A percentile compares a stretch with the other conserved stretches of the same genome.
Conservation (phyloP, 2,888 invertebrate species). For the Diadromus collaris region DNA sequence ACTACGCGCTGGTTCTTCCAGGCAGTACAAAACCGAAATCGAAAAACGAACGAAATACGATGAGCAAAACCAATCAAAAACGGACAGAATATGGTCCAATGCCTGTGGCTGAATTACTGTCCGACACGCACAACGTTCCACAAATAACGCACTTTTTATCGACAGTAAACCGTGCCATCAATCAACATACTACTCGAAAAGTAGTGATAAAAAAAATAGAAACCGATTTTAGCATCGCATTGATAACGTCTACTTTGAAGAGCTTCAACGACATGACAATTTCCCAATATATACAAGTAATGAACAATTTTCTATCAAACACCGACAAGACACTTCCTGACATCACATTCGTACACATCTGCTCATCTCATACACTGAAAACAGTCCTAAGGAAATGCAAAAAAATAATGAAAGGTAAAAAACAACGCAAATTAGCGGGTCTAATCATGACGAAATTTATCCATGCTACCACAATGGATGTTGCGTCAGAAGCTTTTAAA, state of each 20-base stretch:
- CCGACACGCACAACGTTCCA: conserved; percentile 17
- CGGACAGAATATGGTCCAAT: conserved; percentile 9
- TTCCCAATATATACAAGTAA: background rate
- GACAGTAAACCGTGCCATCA: conserved; percentile 1
- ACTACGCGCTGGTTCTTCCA: conserved; percentile 40
- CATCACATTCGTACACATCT: conserved; percentile 17
- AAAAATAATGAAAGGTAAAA: conserved; percentile 11
- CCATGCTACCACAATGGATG: conserved; percentile 20
- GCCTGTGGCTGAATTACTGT: conserved; percentile 38
- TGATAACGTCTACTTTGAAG: conserved; percentile 11
- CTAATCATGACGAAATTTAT: conserved; percentile 5
- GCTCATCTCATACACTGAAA: conserved; percentile 21
- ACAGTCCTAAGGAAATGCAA: conserved; percentile 13
- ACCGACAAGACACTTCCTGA: background rate
- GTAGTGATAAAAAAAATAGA: conserved; percentile 36
- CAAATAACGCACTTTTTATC: conserved; percentile 23
- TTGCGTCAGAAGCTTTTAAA: conserved; percentile 1
- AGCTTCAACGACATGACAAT: conserved; percentile 15
- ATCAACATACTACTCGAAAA: background rate
- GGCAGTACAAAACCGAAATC: conserved; percentile 7
- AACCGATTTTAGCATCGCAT: conserved; percentile 35
- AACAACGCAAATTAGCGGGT: conserved; percentile 5
- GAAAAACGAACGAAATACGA: background rate
- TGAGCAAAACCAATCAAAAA: background rate
- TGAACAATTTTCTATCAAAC: background rate